phyloP scores from a whole-genome alignment of 1,140 invertebrate species.

The Zaprionus capensis region DNA sequence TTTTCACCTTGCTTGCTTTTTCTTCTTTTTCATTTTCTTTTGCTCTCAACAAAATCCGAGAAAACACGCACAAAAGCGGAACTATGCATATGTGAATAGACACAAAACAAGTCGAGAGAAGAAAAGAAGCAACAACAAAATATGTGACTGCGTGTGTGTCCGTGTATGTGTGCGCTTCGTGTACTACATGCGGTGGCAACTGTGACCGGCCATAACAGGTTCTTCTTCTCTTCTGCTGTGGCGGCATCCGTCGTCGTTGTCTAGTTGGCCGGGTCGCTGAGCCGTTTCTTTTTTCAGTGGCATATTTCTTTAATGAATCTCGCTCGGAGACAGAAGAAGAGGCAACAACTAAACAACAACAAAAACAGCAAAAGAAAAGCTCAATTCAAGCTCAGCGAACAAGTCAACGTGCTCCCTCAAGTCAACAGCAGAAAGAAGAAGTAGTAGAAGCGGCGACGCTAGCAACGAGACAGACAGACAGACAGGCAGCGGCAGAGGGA shows the following conservation, averaged over 20 bases:
- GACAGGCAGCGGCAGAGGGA: not conserved
- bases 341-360: constrained; percentile 41
- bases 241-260: constrained; percentile 18
- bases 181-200: constrained; percentile 50
- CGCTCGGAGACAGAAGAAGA: constrained; percentile 19
- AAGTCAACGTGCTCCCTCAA: constrained; percentile 66
- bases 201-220: constrained; percentile 52
- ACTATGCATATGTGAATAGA: constrained; percentile 41
- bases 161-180: constrained; percentile 5
- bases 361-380: constrained; percentile 45
- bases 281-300: constrained; percentile 62
- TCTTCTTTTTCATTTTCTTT: constrained; percentile 7
- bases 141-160: not conserved
- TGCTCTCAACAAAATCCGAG: constrained; percentile 25
- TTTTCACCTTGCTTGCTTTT: constrained; percentile 23
- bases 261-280: constrained; percentile 60
- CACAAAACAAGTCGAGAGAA: constrained; percentile 28
- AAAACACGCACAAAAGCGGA: constrained; percentile 49
- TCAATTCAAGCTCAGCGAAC: constrained; percentile 35
- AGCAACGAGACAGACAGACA: not conserved
- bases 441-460: constrained; percentile 4
- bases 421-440: constrained; percentile 8
- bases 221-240: constrained; percentile 29
- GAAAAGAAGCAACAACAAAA: constrained; percentile 32
- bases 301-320: constrained; percentile 82